phyloP scores from a whole-genome alignment of 2,113 vertebrate genomes.

The Colistium nudipinnis region DNA sequence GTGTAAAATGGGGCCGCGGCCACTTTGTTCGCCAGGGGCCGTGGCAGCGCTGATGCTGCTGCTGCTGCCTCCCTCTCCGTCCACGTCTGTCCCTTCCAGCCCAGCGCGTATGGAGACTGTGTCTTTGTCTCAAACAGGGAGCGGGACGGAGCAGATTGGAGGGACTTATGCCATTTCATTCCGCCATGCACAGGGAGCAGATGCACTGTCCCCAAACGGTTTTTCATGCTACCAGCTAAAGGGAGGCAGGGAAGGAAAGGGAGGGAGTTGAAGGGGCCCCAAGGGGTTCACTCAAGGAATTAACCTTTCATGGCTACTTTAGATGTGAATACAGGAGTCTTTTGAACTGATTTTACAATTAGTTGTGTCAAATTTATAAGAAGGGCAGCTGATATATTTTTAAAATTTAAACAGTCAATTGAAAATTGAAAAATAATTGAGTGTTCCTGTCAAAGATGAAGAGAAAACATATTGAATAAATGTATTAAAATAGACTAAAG shows the following conservation, averaged over 20 bases:
- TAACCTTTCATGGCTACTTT: conserved; percentile 56
- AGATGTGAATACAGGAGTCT: neutral
- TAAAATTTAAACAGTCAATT: neutral
- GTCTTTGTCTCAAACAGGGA: conserved; percentile 56
- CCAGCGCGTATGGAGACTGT: conserved; percentile 36
- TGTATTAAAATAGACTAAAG: neutral
- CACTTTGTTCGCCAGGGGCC: conserved; percentile 57
- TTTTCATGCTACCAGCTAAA: conserved; percentile 61
- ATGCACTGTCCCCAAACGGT: conserved; percentile 72
- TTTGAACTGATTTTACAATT: neutral
- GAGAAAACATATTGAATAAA: too few relatives aligned
- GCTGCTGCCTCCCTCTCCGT: conserved; percentile 16
- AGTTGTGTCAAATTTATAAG: neutral
- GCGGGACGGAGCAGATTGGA: conserved; percentile 72
- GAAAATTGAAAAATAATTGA: neutral
- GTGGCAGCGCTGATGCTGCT: conserved; percentile 19
- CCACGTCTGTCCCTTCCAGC: conserved; percentile 73
- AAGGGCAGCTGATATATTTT: neutral
- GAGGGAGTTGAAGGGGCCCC: conserved; percentile 6
- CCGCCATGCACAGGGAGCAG: conserved; percentile 73
- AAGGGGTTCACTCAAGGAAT: conserved; percentile 25
- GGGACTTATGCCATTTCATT: conserved; percentile 75
- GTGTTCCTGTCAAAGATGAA: neutral
- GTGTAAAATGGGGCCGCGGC: conserved; percentile 76
- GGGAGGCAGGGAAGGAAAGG: neutral